Base-by-base conservation (phyloP, 2,113 vertebrate genomes). In the Dasyurus viverrinus region DNA sequence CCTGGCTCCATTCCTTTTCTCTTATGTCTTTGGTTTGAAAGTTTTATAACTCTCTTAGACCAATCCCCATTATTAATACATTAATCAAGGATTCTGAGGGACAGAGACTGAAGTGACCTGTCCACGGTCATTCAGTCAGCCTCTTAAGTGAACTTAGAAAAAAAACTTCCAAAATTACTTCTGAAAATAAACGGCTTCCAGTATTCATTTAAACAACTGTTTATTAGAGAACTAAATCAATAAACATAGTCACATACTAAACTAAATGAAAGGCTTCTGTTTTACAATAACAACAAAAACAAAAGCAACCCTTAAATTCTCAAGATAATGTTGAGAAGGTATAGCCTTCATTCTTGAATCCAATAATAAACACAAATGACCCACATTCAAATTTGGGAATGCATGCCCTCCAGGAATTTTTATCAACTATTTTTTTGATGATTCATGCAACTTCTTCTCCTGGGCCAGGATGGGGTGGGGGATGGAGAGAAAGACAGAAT, bases 191-290 rank as follows among this genome's bases (percentile, higher is more conserved):
- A 94, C 60, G n/a, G 50, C 89, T 94, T 90, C 92, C 53, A 24
- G 46, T 26, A 16, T 48, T 84, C 54, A 53, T 42, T 42, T 16
- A 96, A 92, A 94, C 30, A 2, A 90, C 50, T 54, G 93, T 93
- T 96, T 93, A 50, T 68, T 89, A 76, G 68, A 96, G 95, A 94
- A 91, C 94, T 89, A 92, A 94, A 92, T 97, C n/a, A 84, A 60
- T 54, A 52, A 84, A 60, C 53, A 52, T 55, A 91, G 93, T 60
- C 57, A 9, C 50, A 91, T 42, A 68, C 30, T n/a, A 42, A 96
- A 54, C 90, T 92, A 93, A 95, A 94, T 22, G 46, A 96, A 91
- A 46, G 24, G 23, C 89, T 46, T 95, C 52, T 94, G 60, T 93
- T 92, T 68, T 8, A n/a, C n/a, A 93, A 93, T 92, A n/a, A 93